Evolutionary conservation across 2,797 vertebrate genomes (phyloP).

Genomic region (Phataginus tetradactyla): DNA sequence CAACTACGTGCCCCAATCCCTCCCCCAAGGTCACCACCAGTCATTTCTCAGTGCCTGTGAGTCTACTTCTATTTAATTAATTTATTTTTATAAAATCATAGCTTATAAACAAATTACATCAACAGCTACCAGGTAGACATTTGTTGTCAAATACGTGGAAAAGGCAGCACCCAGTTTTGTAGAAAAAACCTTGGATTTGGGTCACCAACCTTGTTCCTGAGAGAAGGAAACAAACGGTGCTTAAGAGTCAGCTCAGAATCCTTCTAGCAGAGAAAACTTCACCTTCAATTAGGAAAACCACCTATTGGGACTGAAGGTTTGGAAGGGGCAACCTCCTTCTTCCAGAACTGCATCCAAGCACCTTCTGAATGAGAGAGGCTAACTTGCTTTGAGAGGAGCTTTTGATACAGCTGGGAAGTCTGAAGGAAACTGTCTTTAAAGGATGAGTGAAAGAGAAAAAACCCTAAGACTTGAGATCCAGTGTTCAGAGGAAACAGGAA

Average conservation of each 20-base stretch:
- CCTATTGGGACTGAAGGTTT: not conserved
- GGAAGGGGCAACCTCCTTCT: not conserved
- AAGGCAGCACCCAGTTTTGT: not conserved
- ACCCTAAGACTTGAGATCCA: fast-evolving
- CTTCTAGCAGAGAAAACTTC: not conserved
- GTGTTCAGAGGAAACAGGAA: not conserved
- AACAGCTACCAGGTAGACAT: too few relatives aligned
- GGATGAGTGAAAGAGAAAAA: not conserved
- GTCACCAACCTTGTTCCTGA: not conserved
- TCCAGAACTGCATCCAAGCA: not conserved
- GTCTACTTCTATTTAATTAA: too few relatives aligned
- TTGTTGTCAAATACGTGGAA: not conserved
- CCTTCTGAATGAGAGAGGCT: not conserved
- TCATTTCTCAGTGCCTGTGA: too few relatives aligned
- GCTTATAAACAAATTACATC: not conserved
- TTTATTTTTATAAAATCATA: not conserved
- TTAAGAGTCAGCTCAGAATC: not conserved
- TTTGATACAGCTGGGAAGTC: not conserved
- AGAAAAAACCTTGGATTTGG: not conserved
- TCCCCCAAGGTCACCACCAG: too few relatives aligned
- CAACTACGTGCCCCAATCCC: too few relatives aligned
- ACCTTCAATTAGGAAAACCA: not conserved
- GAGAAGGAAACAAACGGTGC: not conserved
- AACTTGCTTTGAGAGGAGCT: not conserved
- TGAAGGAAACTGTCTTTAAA: not conserved